Base-by-base conservation (phyloP, 1,140 invertebrate species). In the Pseudomyrmex cubaensis region DNA sequence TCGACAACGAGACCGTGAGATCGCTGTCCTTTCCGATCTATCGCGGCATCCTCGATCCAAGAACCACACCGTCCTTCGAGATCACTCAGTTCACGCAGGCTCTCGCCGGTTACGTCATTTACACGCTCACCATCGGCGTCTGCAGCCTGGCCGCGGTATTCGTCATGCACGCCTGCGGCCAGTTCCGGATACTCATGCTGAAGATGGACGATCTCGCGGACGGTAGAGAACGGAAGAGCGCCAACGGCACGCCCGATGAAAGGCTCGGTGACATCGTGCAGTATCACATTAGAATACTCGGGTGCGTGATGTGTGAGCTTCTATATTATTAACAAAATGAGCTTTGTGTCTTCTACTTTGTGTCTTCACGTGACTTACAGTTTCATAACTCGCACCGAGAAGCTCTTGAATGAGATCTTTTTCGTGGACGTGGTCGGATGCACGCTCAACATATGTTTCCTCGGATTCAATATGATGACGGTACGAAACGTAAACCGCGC, bases 401-500 rank as follows among this genome's bases (percentile, higher is more conserved):
- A 82, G 1, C 80, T 92, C 25, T 84, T 93, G 8, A 92, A 92
- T 25, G 90, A 91, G 52, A 88, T 93, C 62, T 91, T 89, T 59
- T 80, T 93, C 35, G 89, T 93, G 5, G 92, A 93, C 83, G 78
- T 92, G 20, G 50, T 93, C 0, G 92, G 93, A 3, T 92, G 91
- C 64, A 92, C 91, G 0, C 48, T 93, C 64, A 92, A 92, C 12
- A 93, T 93, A 76, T 93, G 93, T 57, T 91, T 92, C 17, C 69
- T 93, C 7, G 90, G 88, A 75, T 93, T 92, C 80, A 91, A 91
- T 77, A 87, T 91, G 17, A 87, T 93, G n/a, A 90, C 80, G 90
- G 92, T 92, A 89, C 12, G 63, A 83, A 67, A 64, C 9, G 54
- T 67, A 67, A 67, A 46, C 56, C 7, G 35, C 15, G 10, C 9